Conservation (phyloP, 2,888 invertebrate species). For the Cryptus armator region DNA sequence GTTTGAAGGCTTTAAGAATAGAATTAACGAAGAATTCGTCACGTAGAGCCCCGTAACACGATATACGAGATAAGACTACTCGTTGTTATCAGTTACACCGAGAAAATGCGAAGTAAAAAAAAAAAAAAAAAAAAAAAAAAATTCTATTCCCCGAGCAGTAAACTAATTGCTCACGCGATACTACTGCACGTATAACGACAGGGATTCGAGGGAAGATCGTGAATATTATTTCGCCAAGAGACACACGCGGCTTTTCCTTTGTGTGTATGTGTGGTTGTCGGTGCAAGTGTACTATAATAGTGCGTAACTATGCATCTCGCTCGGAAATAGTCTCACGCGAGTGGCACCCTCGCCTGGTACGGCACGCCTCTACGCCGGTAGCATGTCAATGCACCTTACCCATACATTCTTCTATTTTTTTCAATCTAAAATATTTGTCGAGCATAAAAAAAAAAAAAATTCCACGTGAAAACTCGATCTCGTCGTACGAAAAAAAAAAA, state of each 20-base stretch:
- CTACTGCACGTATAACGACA: not conserved
- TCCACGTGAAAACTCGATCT: not conserved
- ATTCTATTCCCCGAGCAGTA: not conserved
- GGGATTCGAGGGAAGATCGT: not conserved
- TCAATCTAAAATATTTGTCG: not conserved
- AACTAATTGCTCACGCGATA: conserved; percentile 20
- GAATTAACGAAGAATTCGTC: not conserved
- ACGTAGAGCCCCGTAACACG: not conserved
- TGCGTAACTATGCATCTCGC: conserved; percentile 64
- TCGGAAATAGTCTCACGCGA: conserved; percentile 69
- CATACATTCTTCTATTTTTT: conserved; percentile 55
- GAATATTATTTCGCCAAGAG: conserved; percentile 8
- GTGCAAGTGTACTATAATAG: conserved; percentile 21
- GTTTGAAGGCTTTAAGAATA: conserved; percentile 5
- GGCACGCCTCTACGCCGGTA: conserved; percentile 46
- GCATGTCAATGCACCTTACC: conserved; percentile 66
- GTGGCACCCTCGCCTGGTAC: conserved; percentile 41
- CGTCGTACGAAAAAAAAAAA: not conserved
- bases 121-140: not conserved
- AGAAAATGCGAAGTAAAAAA: not conserved
- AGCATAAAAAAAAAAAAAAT: not conserved
- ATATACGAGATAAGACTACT: not conserved
- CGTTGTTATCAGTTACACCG: conserved; percentile 1
- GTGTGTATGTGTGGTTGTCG: not conserved
- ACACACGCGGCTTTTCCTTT: conserved; percentile 27